Percentiles rank a stretch among this genome's conserved stretches.
Evolutionary conservation across 2,113 vertebrate species (phyloP).

Genomic region (Crotalus helleri): DNA sequence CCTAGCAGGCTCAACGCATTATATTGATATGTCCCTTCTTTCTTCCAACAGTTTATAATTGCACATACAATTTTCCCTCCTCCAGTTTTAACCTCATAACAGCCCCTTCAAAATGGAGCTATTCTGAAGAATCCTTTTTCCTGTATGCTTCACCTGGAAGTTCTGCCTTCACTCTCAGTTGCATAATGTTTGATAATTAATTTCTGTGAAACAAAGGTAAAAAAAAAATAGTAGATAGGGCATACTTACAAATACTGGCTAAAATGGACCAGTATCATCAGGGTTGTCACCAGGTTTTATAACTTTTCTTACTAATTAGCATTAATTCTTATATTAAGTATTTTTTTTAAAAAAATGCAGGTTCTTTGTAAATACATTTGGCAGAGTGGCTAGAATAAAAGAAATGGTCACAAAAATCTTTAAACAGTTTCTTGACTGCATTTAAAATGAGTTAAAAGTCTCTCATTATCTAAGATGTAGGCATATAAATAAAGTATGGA

Average conservation of each 20-base stretch:
- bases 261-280: neutral
- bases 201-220: neutral
- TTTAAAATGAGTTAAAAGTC: neutral
- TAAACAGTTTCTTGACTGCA: neutral
- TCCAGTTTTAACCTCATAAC: neutral
- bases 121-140: neutral
- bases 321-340: neutral
- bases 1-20: neutral
- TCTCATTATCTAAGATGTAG: constrained; percentile 3
- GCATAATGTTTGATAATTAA: neutral
- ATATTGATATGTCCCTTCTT: neutral
- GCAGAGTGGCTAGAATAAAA: neutral
- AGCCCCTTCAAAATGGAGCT: neutral
- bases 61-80: neutral
- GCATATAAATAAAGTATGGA: neutral
- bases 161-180: neutral
- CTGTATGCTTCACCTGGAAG: neutral
- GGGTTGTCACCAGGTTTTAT: neutral
- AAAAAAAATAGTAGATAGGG: neutral
- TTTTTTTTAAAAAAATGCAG: neutral
- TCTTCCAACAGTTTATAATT: neutral
- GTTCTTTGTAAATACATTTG: neutral
- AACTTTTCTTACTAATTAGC: neutral
- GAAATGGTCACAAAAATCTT: neutral
- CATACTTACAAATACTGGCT: neutral